phyloP scores from a whole-genome alignment of 1,140 invertebrate genomes.

The Cydia amplana region DNA sequence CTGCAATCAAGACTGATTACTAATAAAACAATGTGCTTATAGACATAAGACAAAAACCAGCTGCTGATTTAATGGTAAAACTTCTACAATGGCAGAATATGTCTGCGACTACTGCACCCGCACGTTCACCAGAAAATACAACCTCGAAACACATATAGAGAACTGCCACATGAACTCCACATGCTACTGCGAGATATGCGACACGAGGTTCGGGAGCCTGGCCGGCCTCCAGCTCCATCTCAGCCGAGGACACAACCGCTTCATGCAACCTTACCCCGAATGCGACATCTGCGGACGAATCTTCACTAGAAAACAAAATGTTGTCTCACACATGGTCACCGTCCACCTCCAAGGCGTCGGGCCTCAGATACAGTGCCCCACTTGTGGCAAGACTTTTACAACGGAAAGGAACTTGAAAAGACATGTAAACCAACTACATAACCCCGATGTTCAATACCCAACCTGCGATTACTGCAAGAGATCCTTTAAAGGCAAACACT shows the following conservation, averaged over 20 bases:
- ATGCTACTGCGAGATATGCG: slow-evolving; percentile 57
- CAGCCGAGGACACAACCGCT: slow-evolving; percentile 56
- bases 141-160: slow-evolving; percentile 62
- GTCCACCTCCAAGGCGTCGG: slow-evolving; percentile 53
- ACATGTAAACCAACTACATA: slow-evolving; percentile 56
- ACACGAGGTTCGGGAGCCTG: slow-evolving; percentile 53
- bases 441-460: slow-evolving; percentile 48
- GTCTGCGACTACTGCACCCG: slow-evolving; percentile 63
- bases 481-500: slow-evolving; percentile 53
- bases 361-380: slow-evolving; percentile 45
- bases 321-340: slow-evolving; percentile 62
- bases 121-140: slow-evolving; percentile 63
- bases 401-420: slow-evolving; percentile 59
- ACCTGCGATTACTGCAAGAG: slow-evolving; percentile 58
- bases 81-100: slow-evolving; percentile 39
- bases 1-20: too few relatives aligned
- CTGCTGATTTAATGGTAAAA: neutral
- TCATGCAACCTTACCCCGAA: slow-evolving; percentile 54
- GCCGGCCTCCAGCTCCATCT: slow-evolving; percentile 54
- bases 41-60: too few relatives aligned
- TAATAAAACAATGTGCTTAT: too few relatives aligned
- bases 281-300: slow-evolving; percentile 66
- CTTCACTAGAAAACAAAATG: slow-evolving; percentile 65
- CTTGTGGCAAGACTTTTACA: slow-evolving; percentile 59
- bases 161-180: slow-evolving; percentile 59